A percentile compares a stretch with the other conserved stretches of the same genome.
Evolutionary conservation across 2,113 vertebrate species (phyloP).

Genomic region (Mixornis gularis): DNA sequence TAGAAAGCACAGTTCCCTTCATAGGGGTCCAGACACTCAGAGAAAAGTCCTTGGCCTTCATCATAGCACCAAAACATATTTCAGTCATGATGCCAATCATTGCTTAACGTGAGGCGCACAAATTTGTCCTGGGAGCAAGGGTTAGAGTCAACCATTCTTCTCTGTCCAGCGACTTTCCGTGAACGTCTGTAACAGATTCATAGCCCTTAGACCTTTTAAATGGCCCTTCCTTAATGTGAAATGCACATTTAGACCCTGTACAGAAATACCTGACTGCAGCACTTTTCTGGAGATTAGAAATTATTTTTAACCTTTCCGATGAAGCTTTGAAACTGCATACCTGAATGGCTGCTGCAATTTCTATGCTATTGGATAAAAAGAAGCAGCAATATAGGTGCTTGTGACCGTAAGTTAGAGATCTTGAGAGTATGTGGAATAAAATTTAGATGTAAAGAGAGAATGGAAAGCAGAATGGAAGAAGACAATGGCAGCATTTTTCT

Average conservation of each 20-base stretch:
- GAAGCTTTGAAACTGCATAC: background rate
- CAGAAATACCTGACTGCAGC: background rate
- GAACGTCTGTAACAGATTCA: background rate
- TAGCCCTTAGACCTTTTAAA: background rate
- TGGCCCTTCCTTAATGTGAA: background rate
- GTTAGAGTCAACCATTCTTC: background rate
- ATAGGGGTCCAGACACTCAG: background rate
- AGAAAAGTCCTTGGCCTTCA: background rate
- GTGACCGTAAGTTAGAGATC: background rate
- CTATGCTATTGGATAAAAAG: background rate
- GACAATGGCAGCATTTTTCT: background rate
- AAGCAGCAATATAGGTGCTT: background rate
- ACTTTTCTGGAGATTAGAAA: background rate
- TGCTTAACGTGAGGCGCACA: background rate
- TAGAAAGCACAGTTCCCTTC: background rate
- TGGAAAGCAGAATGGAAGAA: background rate
- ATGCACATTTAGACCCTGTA: background rate
- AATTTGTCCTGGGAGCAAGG: background rate
- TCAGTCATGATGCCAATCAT: background rate
- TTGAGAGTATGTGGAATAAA: background rate
- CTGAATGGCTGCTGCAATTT: background rate
- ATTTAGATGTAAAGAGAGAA: background rate
- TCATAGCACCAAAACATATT: background rate
- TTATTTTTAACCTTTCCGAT: background rate
- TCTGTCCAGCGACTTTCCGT: background rate